Evolutionary conservation across 2,797 vertebrate species (phyloP).

Genomic region (Cyclura pinguis): DNA sequence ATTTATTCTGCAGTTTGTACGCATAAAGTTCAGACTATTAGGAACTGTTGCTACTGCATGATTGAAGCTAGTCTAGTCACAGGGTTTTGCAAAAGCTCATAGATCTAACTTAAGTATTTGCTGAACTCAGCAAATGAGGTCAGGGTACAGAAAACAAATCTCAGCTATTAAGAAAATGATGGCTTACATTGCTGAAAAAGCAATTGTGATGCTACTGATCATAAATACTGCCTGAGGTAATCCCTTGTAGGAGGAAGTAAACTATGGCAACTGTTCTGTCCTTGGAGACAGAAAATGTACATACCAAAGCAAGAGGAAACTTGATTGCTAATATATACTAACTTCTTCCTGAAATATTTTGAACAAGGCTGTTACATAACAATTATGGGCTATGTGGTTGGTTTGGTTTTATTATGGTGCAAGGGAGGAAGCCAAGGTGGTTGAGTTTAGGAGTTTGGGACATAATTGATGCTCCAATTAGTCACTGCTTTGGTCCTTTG

Average conservation of each 20-base stretch:
- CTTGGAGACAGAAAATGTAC: background rate
- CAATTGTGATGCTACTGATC: background rate
- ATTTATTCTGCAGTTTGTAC: background rate
- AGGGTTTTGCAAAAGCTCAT: background rate
- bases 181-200: background rate
- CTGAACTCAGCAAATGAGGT: background rate
- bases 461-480: background rate
- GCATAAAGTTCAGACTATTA: background rate
- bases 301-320: background rate
- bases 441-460: background rate
- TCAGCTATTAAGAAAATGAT: background rate
- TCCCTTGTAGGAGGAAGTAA: background rate
- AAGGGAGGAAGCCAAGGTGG: background rate
- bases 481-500: background rate
- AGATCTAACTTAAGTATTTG: background rate
- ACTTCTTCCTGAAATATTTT: background rate
- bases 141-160: conserved; percentile 5
- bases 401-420: background rate
- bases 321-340: background rate
- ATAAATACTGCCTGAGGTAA: background rate
- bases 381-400: background rate
- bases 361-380: background rate
- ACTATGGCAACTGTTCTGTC: background rate
- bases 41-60: background rate
- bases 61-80: background rate